Percentiles rank a stretch among this genome's conserved stretches.
These are phyloP conservation scores for Adelphocoris suturalis DNA, from an alignment of 2,888 invertebrate species.

Conservation along the genomic window DNA sequence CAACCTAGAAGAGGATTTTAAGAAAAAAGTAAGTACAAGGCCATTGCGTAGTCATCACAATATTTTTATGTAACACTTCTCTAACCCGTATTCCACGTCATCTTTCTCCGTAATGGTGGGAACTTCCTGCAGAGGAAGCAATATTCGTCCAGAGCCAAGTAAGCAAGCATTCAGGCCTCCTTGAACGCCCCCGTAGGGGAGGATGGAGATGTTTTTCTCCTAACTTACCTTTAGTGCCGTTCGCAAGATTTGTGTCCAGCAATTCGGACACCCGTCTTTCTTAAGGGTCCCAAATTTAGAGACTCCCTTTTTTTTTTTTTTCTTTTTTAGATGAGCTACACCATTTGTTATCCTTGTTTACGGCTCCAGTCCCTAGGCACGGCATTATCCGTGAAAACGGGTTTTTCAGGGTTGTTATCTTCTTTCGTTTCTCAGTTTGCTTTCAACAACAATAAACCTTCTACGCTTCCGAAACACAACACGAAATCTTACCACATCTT, in stretches of 20 bases:
- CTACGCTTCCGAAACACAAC: neutral
- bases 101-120: neutral
- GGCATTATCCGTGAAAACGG: slow-evolving; percentile 26
- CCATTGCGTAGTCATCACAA: neutral
- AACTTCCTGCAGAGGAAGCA: slow-evolving; percentile 1
- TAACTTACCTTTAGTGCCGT: slow-evolving; percentile 35
- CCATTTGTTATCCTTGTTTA: slow-evolving; percentile 29
- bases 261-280: slow-evolving; percentile 21
- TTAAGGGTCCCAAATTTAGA: slow-evolving; percentile 23
- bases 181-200: neutral
- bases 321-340: neutral
- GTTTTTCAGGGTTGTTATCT: slow-evolving; percentile 18
- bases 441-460: neutral
- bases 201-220: slow-evolving; percentile 23
- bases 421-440: neutral
- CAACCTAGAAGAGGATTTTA: no score
- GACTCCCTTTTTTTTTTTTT: neutral
- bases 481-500: neutral
- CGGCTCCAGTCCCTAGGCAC: neutral
- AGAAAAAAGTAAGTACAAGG: no score
- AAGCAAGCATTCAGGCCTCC: slow-evolving; percentile 5
- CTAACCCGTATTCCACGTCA: neutral
- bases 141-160: slow-evolving; percentile 27
- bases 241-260: slow-evolving; percentile 34
- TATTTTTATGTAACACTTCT: neutral